Base-by-base conservation (phyloP, 2,113 vertebrate genomes). In the Cairina moschata region DNA sequence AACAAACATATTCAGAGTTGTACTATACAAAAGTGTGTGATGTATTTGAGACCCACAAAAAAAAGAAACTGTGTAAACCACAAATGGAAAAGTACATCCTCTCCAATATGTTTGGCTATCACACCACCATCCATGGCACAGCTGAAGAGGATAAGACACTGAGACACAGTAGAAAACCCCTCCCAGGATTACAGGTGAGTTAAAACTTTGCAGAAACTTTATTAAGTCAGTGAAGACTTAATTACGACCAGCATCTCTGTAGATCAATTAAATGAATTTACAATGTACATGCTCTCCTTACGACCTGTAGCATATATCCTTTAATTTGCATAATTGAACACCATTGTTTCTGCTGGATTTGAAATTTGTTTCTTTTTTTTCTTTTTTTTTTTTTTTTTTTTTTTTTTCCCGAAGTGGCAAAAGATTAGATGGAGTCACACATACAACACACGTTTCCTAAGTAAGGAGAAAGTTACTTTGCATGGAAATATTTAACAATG, bases 331-430 rank as follows among this genome's bases (percentile, higher is more conserved):
- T 46, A 88, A 32, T 1, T 78, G 42, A 86, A 86, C 42, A 25
- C 15, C 17, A 11, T 12, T 85, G 31, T 54, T 1, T 56, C 26
- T 42, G 62, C 73, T 75, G 8, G 7, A 74, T 79, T 0, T 65
- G 17, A 74, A 91, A 84, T 60, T 63, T 78, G 20, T 4, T 78
- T 86, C 75, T 79, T 22, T 42, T 92, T 78, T 89, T 83, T 82
- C 72, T 29, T 34, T 92, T 71, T 88, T 86, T 78, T 75, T 28
- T 42, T 93, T 77, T 86, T 83, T 81, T 79, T 29, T 34, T 93
- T 83, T 82, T 79, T 29, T 38, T 93, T 78, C 86, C 34, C 9
- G 15, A 88, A 81, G 22, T 32, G 40, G 25, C 40, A 88, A 50
- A 90, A 77, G 9, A 74, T 83, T 67, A 81, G 36, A 77, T 23